A percentile compares a stretch with the other conserved stretches of the same genome.
Evolutionary conservation across 2,797 vertebrate genomes (phyloP).

Genomic region (Protonibea diacanthus): DNA sequence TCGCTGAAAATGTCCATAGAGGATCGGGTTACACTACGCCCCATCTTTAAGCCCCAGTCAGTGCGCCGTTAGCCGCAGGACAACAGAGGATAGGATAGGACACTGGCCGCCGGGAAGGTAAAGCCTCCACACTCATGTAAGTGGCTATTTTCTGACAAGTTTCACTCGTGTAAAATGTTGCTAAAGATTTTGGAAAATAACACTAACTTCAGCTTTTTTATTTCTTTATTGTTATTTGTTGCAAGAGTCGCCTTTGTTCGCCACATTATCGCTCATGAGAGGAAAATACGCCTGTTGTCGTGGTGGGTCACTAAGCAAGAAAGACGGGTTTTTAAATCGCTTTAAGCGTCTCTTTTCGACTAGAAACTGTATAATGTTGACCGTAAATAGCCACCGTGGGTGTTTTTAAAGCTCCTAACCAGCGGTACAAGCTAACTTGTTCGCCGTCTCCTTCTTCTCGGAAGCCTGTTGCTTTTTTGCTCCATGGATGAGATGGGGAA

Average conservation of each 20-base stretch:
- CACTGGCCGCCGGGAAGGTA: conserved; percentile 27
- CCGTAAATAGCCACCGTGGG: not conserved
- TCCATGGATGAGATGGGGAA: conserved; percentile 64
- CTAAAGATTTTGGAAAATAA: rapidly evolving
- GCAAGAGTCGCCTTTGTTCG: conserved; percentile 38
- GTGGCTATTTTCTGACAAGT: conserved; percentile 30
- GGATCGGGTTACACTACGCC: conserved; percentile 85
- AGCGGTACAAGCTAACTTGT: conserved; percentile 40
- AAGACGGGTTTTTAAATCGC: not conserved
- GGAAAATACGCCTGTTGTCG: conserved; percentile 37
- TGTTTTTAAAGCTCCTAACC: not conserved
- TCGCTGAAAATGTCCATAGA: conserved; percentile 69
- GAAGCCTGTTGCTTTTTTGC: conserved; percentile 84
- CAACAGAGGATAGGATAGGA: conserved; percentile 53
- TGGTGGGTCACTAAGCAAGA: conserved; percentile 1
- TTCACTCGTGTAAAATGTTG: not conserved
- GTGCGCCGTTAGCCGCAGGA: conserved; percentile 80
- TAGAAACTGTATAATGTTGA: rapidly evolving
- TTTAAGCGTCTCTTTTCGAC: not conserved
- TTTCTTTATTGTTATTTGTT: too few species aligned
- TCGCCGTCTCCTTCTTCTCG: conserved; percentile 43
- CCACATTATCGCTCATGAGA: conserved; percentile 49
- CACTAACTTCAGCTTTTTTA: not conserved
- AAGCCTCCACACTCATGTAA: conserved; percentile 74
- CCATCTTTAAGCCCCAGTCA: conserved; percentile 82